Conservation (phyloP, 2,888 invertebrate genomes). For the Tetranychus truncatus region DNA sequence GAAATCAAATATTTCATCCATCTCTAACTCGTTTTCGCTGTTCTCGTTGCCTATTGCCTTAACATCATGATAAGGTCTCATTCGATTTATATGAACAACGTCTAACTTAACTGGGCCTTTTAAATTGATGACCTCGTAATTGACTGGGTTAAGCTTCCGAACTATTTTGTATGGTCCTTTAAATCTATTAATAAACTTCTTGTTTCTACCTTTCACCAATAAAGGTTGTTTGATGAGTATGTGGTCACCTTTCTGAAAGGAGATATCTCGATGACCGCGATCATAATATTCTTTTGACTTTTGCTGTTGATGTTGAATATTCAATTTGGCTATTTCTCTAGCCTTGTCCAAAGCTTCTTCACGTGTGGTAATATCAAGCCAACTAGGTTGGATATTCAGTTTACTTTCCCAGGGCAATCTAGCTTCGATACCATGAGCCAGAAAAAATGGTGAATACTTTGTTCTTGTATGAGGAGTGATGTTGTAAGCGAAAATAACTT, state of each 20-base stretch:
- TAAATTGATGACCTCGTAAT: background rate
- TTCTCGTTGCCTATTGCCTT: background rate
- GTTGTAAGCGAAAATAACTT: background rate
- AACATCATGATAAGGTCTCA: background rate
- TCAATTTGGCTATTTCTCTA: background rate
- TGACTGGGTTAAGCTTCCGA: background rate
- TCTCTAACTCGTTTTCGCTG: background rate
- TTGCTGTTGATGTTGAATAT: background rate
- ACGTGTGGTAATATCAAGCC: background rate
- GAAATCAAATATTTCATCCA: background rate
- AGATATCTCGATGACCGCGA: too few species aligned
- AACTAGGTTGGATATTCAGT: background rate
- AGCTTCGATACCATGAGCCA: background rate
- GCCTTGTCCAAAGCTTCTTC: background rate
- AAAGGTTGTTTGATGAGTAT: background rate
- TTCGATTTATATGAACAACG: background rate
- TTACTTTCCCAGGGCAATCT: background rate
- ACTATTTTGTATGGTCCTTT: background rate
- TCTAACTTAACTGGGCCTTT: background rate
- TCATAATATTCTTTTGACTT: background rate
- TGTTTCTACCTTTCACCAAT: background rate
- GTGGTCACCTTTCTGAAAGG: background rate
- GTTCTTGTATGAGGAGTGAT: background rate
- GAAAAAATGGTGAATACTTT: background rate
- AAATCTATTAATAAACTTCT: background rate